These are phyloP conservation scores for Xenotilapia flavipinnis DNA, from an alignment of 2,113 vertebrate genomes.

Conservation along the genomic window DNA sequence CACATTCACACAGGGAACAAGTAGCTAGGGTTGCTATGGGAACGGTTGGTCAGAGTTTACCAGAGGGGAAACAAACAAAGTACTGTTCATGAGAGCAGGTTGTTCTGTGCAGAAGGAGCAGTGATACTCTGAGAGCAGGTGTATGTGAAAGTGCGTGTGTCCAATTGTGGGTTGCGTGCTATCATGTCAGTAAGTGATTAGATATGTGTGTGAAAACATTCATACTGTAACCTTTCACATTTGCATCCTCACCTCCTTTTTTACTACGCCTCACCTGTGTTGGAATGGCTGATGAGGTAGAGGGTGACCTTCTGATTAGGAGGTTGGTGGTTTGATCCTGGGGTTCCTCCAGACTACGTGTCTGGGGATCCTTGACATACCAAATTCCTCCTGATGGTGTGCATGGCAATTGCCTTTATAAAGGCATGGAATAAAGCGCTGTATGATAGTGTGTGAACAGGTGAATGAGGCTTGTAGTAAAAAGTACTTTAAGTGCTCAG, in stretches of 20 bases:
- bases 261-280: background rate
- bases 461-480: background rate
- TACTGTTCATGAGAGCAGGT: constrained; percentile 68
- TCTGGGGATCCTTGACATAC: background rate
- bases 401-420: background rate
- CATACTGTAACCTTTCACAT: background rate
- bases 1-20: constrained; percentile 37
- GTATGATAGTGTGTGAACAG: fast-evolving
- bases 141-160: background rate
- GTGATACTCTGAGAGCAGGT: background rate
- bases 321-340: background rate
- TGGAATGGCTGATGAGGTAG: fast-evolving
- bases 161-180: background rate
- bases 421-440: background rate
- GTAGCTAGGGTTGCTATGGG: constrained; percentile 72
- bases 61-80: constrained; percentile 77
- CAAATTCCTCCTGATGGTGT: background rate
- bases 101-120: constrained; percentile 39
- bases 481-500: background rate
- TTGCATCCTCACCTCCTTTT: background rate
- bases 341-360: background rate
- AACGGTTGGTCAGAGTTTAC: constrained; percentile 75
- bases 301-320: background rate
- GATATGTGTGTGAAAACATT: background rate
- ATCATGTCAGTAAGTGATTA: background rate